Base-by-base conservation (phyloP, 2,113 vertebrate genomes). In the Psettodes erumei region DNA sequence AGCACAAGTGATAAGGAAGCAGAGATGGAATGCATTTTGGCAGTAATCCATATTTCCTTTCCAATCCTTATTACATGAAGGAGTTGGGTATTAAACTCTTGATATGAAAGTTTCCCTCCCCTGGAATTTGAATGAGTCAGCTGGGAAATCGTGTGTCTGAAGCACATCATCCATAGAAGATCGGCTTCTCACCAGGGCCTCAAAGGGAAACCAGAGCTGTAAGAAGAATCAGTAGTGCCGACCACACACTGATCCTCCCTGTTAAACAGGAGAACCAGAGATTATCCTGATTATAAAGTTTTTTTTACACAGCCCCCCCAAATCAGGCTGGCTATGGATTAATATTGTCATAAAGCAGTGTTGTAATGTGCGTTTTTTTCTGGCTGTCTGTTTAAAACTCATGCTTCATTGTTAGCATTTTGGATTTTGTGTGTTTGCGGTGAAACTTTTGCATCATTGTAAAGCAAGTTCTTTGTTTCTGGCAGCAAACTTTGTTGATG, bases 121-220 rank as follows among this genome's bases (percentile, higher is more conserved):
- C 78, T 81, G 77, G 21, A 66, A 53, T 60, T 47, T 23, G 55
- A 62, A 25, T 83, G 80, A 88, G 71, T 88, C 86, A 79, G 40
- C 47, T 16, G 27, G 63, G 50, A 50, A 82, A 77, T 59, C n/a
- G n/a, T n/a, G 71, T 63, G 81, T 82, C 80, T 82, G 75, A 82
- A 59, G 80, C 84, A 64, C 53, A 28, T 59, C 73, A 28, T 15
- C 32, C 73, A 28, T n/a, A 55, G 43, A 79, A 66, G 77, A 68
- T 19, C 1, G 42, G 48, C 15, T 38, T 40, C 60, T 78, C 37
- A 42, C 13, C 0, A 6, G 60, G 33, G 32, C 63, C 30, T 71
- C 58, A 70, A 30, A 67, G 50, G 32, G 7, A 59, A 82, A 62
- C 60, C 45, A 37, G 48, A 81, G 74, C 71, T 67, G 43, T 37